phyloP scores from a whole-genome alignment of 2,888 invertebrate genomes.

The Heliconius hortense region DNA sequence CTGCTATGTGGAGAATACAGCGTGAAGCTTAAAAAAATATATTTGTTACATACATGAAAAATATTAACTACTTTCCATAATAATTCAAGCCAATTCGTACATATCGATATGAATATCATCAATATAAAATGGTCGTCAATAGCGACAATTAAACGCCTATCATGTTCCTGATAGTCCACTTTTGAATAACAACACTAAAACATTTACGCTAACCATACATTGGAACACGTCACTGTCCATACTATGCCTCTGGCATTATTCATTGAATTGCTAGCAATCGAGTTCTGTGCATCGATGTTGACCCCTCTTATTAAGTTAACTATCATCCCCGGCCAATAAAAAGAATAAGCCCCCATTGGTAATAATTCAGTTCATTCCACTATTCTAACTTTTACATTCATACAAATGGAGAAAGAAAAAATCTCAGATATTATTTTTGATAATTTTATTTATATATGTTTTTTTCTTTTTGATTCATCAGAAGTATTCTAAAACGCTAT shows the following conservation, averaged over 20 bases:
- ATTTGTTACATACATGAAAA: too few species aligned
- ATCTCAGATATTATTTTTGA: neutral
- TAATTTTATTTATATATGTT: neutral
- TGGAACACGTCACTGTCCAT: slow-evolving; percentile 23
- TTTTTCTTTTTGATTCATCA: slow-evolving; percentile 39
- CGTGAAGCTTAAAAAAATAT: too few species aligned
- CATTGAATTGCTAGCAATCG: slow-evolving; percentile 43
- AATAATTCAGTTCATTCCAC: slow-evolving; percentile 31
- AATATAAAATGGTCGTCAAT: neutral
- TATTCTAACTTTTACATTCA: neutral
- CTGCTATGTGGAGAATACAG: too few species aligned
- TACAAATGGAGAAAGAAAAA: neutral
- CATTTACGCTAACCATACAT: neutral
- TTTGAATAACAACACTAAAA: slow-evolving; percentile 8
- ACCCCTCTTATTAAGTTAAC: slow-evolving; percentile 48
- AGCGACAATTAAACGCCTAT: neutral
- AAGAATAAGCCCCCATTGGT: slow-evolving; percentile 37
- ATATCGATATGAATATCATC: neutral
- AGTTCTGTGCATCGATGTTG: slow-evolving; percentile 43
- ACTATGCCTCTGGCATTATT: slow-evolving; percentile 35
- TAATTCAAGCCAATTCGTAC: neutral
- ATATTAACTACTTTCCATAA: neutral
- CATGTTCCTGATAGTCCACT: neutral
- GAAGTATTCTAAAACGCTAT: slow-evolving; percentile 68
- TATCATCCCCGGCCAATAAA: slow-evolving; percentile 36